A percentile compares a stretch with the other conserved stretches of the same genome.
Conservation (phyloP, 2,113 vertebrate genomes). For the Chaenogobius annularis region DNA sequence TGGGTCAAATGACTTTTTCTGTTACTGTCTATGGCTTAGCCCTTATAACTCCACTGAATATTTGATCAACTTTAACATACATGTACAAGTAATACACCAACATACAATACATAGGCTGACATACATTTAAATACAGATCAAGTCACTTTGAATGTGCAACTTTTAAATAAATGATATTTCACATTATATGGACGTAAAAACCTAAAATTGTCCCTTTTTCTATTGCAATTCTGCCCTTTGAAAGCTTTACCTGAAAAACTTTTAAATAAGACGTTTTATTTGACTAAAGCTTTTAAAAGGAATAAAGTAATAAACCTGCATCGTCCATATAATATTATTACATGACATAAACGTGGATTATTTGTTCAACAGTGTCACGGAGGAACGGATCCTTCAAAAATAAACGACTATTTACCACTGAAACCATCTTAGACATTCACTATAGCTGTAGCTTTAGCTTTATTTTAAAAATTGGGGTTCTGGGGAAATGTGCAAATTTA, state of each 20-base stretch:
- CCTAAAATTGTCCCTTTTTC: conserved; percentile 16
- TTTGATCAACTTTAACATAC: not conserved
- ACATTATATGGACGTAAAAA: conserved; percentile 15
- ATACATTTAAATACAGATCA: not conserved
- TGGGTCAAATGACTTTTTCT: not conserved
- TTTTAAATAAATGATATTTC: not conserved
- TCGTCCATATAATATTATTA: conserved; percentile 1
- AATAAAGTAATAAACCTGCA: conserved; percentile 5
- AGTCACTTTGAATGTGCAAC: conserved; percentile 9
- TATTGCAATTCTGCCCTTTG: not conserved
- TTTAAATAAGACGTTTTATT: not conserved
- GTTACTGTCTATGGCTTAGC: not conserved
- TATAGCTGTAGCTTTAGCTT: conserved; percentile 6
- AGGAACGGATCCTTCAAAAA: conserved; percentile 17
- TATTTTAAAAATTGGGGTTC: not conserved
- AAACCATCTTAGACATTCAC: conserved; percentile 15
- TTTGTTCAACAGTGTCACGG: conserved; percentile 63
- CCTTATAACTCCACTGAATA: not conserved
- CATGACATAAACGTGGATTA: not conserved
- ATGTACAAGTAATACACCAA: not conserved
- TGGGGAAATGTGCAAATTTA: conserved; percentile 1
- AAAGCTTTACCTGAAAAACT: conserved; percentile 2
- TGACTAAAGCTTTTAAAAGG: not conserved
- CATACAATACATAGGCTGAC: conserved; percentile 1
- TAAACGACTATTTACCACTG: conserved; percentile 38